Evolutionary conservation across 1,140 invertebrate species (phyloP).

Genomic region (Goniozus legneri): DNA sequence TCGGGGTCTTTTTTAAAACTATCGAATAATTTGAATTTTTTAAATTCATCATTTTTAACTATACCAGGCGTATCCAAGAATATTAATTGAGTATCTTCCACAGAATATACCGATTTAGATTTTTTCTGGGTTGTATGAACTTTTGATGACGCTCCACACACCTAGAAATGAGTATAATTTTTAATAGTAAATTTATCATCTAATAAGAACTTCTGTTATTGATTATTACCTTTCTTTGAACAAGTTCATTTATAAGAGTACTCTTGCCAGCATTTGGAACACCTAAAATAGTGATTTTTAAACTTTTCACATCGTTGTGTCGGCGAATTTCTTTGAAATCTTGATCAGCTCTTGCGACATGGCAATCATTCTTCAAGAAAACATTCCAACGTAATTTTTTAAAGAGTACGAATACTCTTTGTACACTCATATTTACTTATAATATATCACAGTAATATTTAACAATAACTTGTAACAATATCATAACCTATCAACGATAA

Average conservation of each 20-base stretch:
- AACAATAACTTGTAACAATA: too few species aligned
- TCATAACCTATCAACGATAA: too few species aligned
- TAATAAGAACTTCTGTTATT: constrained; percentile 7
- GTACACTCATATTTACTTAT: too few species aligned
- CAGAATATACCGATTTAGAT: constrained; percentile 68
- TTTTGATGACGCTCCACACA: constrained; percentile 83
- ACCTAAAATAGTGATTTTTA: constrained; percentile 86
- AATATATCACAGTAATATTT: too few species aligned
- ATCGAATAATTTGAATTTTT: constrained; percentile 65
- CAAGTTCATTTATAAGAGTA: constrained; percentile 84
- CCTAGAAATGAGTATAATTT: constrained; percentile 49
- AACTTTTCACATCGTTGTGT: constrained; percentile 38
- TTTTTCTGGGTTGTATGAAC: constrained; percentile 83
- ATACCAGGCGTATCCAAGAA: constrained; percentile 86
- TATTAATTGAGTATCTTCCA: constrained; percentile 78
- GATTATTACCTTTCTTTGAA: constrained; percentile 67
- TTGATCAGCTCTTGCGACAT: too few species aligned
- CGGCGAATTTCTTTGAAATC: too few species aligned
- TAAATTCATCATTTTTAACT: constrained; percentile 63
- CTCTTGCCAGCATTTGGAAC: constrained; percentile 92
- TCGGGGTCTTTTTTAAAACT: constrained; percentile 66
- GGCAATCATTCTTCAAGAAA: too few species aligned
- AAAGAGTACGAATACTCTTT: too few species aligned
- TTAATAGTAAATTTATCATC: neutral
- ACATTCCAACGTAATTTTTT: too few species aligned